Conservation (phyloP, 2,888 invertebrate genomes). For the Tetanocera ferruginea region DNA sequence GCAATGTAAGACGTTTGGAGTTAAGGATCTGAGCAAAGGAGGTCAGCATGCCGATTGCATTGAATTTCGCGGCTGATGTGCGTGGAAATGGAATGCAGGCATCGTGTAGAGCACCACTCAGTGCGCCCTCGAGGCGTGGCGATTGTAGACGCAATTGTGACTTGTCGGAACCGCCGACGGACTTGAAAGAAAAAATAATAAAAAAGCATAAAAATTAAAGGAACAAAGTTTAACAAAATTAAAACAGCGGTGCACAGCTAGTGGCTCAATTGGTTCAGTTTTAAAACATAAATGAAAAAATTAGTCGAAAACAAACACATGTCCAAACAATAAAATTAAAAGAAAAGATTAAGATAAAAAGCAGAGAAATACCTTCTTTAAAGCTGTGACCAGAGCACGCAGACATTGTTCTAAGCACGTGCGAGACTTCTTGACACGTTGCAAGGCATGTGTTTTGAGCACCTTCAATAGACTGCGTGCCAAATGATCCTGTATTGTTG, state of each 20-base stretch:
- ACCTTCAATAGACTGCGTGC: conserved; percentile 84
- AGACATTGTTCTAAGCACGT: conserved; percentile 91
- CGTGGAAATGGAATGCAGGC: conserved; percentile 94
- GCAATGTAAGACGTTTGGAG: conserved; percentile 77
- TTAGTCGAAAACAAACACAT: background rate
- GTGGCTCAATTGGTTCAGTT: too few species aligned
- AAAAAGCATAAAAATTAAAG: background rate
- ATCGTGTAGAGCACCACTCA: conserved; percentile 72
- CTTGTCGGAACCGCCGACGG: conserved; percentile 63
- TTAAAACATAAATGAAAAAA: background rate
- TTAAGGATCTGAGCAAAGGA: conserved; percentile 85
- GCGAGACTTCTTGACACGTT: conserved; percentile 86
- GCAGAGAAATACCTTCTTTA: conserved; percentile 70
- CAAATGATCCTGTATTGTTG: conserved; percentile 79
- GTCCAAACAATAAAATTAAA: background rate
- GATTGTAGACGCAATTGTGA: conserved; percentile 67
- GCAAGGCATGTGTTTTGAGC: conserved; percentile 83
- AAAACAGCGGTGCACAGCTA: too few species aligned
- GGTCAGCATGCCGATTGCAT: conserved; percentile 86
- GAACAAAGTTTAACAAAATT: too few species aligned
- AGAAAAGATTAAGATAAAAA: background rate
- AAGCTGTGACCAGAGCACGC: conserved; percentile 76
- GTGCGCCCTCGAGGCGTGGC: conserved; percentile 68
- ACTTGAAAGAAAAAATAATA: conserved; percentile 40
- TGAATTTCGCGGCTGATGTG: conserved; percentile 94